Evolutionary conservation across 2,113 vertebrate genomes (phyloP).

Genomic region (Ammodytes marinus): DNA sequence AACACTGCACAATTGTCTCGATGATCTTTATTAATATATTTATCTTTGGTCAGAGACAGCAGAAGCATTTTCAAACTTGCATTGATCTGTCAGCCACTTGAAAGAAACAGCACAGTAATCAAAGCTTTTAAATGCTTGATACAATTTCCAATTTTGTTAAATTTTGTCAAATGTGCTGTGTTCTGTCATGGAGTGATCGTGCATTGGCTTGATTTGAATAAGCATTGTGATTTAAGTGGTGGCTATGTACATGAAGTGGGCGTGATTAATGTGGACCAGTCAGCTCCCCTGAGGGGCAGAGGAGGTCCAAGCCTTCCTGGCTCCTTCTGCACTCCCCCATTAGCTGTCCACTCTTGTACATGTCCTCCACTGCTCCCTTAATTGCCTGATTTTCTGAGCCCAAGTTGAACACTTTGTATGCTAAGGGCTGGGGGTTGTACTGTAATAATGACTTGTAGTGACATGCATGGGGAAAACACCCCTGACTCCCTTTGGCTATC

Average conservation of each 20-base stretch:
- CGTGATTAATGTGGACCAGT: slow-evolving; percentile 68
- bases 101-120: neutral
- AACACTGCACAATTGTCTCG: neutral
- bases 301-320: slow-evolving; percentile 61
- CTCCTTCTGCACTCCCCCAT: slow-evolving; percentile 70
- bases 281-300: slow-evolving; percentile 59
- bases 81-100: neutral
- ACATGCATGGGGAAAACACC: slow-evolving; percentile 63
- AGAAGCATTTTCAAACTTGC: neutral
- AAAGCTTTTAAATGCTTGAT: slow-evolving; percentile 17
- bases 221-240: slow-evolving; percentile 62
- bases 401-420: slow-evolving; percentile 57
- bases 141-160: slow-evolving; percentile 11
- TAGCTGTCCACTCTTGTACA: slow-evolving; percentile 73
- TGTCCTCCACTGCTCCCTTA: slow-evolving; percentile 59
- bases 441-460: slow-evolving; percentile 74
- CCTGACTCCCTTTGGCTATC: slow-evolving; percentile 46
- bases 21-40: slow-evolving; percentile 18
- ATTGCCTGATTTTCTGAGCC: slow-evolving; percentile 73
- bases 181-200: slow-evolving; percentile 4
- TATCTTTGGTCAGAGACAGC: neutral
- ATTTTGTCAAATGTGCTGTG: slow-evolving; percentile 15
- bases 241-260: slow-evolving; percentile 44
- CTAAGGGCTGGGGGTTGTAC: slow-evolving; percentile 62
- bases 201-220: slow-evolving; percentile 63